Base-by-base conservation (phyloP, 2,888 invertebrate species). In the Coecobrya sp. region DNA sequence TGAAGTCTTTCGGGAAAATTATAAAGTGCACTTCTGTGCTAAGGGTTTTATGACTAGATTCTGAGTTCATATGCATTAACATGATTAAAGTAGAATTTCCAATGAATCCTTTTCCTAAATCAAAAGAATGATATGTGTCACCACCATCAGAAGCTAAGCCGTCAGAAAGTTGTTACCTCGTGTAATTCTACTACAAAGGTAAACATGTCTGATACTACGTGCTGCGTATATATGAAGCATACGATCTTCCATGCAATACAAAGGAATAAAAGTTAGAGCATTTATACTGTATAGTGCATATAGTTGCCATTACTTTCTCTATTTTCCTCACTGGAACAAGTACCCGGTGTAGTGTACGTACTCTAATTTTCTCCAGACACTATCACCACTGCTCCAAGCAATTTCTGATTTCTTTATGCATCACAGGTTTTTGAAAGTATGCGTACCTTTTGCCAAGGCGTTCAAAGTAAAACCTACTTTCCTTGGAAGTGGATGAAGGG, bases 1-100 rank as follows among this genome's bases (percentile, higher is more conserved):
- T 36, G 7, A 36, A 7, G 36, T 4, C 36, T 4, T n/a, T 36
- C 3, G 36, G 36, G 36, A 36, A 36, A 36, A 36, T 36, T 36
- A 36, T 36, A 16, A 52, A 52, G 52, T 52, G 52, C 3, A 52
- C 52, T 16, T 52, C 13, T 52, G 10, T 52, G 52, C 7, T 36
- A 36, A 36, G 7, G 36, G 36, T 36, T 36, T 36, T 36, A 36
- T 36, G 36, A 36, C 7, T 36, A 2, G 36, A 36, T 36, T 59
- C 59, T n/a, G 19, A 8, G 22, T 59, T 1, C 27, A 13, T 65
- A 27, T 27, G 16, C 65, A 65, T 65, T 65, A 65, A 27, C 27
- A 65, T 65, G 25, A 65, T 65, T 65, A 65, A 65, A 65, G 11
- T 11, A 65, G 65, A 27, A 19, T 65, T 65, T 27, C 65, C 65